Conservation (phyloP, 92 coral and sea anemone species). For the Siderastrea radians region DNA sequence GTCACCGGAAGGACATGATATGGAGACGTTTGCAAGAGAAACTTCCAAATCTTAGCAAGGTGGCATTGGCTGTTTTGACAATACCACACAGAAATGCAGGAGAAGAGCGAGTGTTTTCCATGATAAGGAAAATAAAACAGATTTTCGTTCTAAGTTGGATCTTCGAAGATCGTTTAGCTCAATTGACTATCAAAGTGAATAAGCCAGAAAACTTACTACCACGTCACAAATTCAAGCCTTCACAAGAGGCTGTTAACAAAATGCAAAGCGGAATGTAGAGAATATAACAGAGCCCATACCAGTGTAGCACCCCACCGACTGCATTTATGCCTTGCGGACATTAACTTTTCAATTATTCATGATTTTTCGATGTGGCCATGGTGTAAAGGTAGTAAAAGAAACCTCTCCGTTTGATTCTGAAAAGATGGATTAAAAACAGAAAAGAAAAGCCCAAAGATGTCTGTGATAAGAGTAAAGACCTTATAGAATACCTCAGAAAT, state of each 20-base stretch:
- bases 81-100: slow-evolving; percentile 76
- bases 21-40: slow-evolving; percentile 54
- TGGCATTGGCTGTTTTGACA: slow-evolving; percentile 68
- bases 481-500: slow-evolving; percentile 1
- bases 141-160: too few species aligned
- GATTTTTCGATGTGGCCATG: neutral
- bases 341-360: slow-evolving; percentile 5
- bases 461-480: neutral
- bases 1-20: slow-evolving; percentile 45
- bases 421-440: neutral
- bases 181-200: neutral
- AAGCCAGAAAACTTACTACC: neutral
- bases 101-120: slow-evolving; percentile 72
- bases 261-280: slow-evolving; percentile 5
- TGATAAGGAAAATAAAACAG: slow-evolving; percentile 46
- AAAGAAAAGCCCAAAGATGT: neutral
- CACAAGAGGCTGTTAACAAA: neutral
- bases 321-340: slow-evolving; percentile 2
- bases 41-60: slow-evolving; percentile 44
- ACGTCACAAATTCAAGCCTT: neutral
- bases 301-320: slow-evolving; percentile 3
- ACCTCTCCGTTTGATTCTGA: neutral
- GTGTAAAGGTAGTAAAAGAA: slow-evolving; percentile 1
- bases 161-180: neutral
- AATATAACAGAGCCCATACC: slow-evolving; percentile 8